Conservation (phyloP, 1,140 invertebrate genomes). For the Homalodisca vitripennis region DNA sequence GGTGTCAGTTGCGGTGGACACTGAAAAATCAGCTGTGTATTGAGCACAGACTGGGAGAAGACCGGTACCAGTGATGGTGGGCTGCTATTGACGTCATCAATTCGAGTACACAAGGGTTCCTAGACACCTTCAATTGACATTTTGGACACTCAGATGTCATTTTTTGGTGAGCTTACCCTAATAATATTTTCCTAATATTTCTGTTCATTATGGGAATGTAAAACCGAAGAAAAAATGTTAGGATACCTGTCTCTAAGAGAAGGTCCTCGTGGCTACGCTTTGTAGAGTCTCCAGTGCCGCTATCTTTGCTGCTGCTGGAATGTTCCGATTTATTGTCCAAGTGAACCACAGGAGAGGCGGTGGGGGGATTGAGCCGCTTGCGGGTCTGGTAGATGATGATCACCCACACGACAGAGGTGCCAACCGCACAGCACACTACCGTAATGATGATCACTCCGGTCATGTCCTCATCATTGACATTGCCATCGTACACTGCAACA, state of each 20-base stretch:
- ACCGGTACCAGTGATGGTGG: no score
- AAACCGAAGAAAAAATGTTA: neutral
- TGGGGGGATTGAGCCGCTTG: constrained; percentile 55
- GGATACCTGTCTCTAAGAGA: constrained; percentile 39
- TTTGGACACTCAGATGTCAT: no score
- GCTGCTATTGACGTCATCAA: no score
- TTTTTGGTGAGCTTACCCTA: no score
- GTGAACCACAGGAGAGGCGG: constrained; percentile 43
- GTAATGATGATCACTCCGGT: constrained; percentile 85
- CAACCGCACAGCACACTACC: constrained; percentile 85
- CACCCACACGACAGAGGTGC: constrained; percentile 88
- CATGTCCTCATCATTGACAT: constrained; percentile 55
- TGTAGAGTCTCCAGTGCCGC: constrained; percentile 59
- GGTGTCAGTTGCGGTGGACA: no score
- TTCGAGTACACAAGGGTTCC: no score
- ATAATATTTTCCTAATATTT: no score
- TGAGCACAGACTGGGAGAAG: no score
- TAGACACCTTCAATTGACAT: no score
- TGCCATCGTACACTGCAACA: constrained; percentile 30
- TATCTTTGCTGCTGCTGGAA: constrained; percentile 58
- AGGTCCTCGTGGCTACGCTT: constrained; percentile 58
- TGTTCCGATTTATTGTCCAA: constrained; percentile 50
- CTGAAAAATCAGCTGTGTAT: no score
- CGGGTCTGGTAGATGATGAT: constrained; percentile 87
- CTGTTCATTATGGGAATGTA: no score